Evolutionary conservation across 2,888 invertebrate genomes (phyloP).

Genomic region (Amphipoea oculea): DNA sequence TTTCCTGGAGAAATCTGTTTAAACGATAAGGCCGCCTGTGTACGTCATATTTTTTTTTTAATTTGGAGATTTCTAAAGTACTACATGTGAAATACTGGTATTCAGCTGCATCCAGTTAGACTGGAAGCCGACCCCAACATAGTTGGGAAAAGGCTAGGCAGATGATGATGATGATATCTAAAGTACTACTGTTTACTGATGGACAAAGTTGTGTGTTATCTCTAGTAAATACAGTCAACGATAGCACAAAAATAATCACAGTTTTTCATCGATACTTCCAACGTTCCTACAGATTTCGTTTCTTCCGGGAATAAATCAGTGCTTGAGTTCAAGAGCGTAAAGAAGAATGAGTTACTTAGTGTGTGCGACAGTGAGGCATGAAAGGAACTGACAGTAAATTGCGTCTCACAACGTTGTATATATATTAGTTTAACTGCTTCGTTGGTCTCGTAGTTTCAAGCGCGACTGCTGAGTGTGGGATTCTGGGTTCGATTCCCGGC

Average conservation of each 20-base stretch:
- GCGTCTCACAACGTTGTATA: background rate
- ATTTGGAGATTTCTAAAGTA: no score
- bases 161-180: no score
- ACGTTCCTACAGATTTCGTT: slow-evolving; percentile 6
- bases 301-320: slow-evolving; percentile 5
- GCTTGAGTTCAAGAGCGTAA: background rate
- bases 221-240: background rate
- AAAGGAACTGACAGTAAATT: background rate
- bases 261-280: background rate
- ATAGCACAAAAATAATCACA: background rate
- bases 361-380: background rate
- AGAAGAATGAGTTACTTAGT: background rate
- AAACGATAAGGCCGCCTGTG: no score
- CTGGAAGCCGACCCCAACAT: no score
- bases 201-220: background rate
- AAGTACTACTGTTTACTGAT: background rate
- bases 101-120: no score
- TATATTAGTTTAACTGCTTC: background rate
- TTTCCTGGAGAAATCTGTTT: no score
- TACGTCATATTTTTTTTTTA: background rate
- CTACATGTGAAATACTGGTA: no score
- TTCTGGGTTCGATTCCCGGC: no score
- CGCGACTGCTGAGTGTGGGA: no score
- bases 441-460: no score
- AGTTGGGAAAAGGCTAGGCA: no score